Conservation (phyloP, 1,140 invertebrate genomes). For the Solen grandis region DNA sequence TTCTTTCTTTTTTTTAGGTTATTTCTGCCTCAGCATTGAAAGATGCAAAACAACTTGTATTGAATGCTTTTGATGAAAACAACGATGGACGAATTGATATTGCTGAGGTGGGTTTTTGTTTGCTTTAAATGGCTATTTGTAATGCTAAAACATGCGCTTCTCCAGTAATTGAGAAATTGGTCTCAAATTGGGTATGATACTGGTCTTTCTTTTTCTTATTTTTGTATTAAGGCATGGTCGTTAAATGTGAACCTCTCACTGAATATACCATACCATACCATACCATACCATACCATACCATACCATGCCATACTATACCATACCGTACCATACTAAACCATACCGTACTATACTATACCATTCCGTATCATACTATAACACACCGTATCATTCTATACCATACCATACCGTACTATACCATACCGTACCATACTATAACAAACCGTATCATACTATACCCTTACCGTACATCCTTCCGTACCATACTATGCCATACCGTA, state of each 20-base stretch:
- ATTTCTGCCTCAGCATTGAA: conserved; percentile 36
- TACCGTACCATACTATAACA: conserved; percentile 41
- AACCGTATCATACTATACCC: conserved; percentile 35
- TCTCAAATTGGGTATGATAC: too few species aligned
- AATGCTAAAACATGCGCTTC: background rate
- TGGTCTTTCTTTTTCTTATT: too few species aligned
- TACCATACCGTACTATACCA: conserved; percentile 32
- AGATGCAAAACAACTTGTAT: conserved; percentile 42
- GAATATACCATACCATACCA: conserved; percentile 59
- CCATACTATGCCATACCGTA: too few species aligned
- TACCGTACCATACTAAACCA: conserved; percentile 29
- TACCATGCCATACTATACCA: conserved; percentile 52
- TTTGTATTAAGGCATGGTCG: too few species aligned
- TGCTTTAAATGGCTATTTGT: background rate
- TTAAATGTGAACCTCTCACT: too few species aligned
- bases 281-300: conserved; percentile 61
- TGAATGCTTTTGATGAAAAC: conserved; percentile 54
- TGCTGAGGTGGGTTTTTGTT: conserved; percentile 18
- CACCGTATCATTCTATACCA: conserved; percentile 18
- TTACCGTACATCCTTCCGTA: too few species aligned
- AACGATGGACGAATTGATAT: conserved; percentile 55
- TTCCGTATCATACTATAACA: conserved; percentile 29
- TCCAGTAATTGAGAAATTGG: too few species aligned
- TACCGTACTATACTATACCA: conserved; percentile 31
- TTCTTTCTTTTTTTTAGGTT: conserved; percentile 18